Evolutionary conservation across 2,113 vertebrate genomes (phyloP).

Genomic region (Rhagologus leucostigma): DNA sequence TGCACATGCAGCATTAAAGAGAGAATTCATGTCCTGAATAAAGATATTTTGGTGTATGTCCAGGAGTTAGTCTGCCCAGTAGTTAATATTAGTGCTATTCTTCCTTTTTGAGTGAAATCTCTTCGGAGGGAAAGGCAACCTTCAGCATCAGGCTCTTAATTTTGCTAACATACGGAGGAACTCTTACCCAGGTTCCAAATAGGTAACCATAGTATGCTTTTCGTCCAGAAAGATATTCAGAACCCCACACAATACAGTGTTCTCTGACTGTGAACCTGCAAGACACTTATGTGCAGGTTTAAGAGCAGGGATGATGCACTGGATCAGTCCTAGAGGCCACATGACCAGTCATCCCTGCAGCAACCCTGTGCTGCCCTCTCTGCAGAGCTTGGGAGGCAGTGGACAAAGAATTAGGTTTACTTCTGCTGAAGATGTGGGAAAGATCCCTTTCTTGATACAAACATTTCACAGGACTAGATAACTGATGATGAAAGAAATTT

Average conservation of each 20-base stretch:
- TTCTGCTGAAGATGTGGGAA: background rate
- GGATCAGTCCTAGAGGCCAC: background rate
- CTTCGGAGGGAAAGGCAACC: background rate
- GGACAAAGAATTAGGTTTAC: background rate
- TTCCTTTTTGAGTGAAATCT: background rate
- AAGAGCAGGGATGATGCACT: background rate
- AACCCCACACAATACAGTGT: background rate
- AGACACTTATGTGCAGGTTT: background rate
- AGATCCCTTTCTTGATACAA: background rate
- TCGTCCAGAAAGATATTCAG: background rate
- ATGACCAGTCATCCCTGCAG: background rate
- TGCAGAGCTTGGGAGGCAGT: background rate
- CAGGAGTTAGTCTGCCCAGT: background rate
- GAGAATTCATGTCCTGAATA: background rate
- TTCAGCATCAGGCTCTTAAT: background rate
- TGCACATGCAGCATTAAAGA: background rate
- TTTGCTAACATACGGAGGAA: background rate
- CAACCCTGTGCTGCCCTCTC: accelerated
- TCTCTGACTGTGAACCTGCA: background rate
- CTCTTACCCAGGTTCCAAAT: background rate
- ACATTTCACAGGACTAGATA: background rate
- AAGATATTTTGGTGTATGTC: background rate
- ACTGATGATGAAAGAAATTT: background rate
- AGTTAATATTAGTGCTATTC: background rate
- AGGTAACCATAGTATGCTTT: background rate